Evolutionary conservation across 2,888 invertebrate species (phyloP), one percentile per base, ranked within the genome.

Genomic region (Branchellion lobata): DNA sequence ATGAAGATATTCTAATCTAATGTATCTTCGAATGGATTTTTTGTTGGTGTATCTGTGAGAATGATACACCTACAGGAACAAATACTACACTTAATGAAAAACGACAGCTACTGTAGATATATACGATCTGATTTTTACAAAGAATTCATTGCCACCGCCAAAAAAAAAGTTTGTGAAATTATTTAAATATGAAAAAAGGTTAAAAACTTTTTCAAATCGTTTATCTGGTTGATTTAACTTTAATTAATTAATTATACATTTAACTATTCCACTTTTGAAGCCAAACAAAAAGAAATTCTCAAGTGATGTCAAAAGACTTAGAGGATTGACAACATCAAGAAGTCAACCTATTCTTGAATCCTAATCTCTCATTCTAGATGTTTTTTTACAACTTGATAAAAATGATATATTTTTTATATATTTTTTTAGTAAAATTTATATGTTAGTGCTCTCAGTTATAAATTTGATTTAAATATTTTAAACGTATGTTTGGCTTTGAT

Each of bases 1-100:
- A n/a, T n/a, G n/a, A n/a, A n/a, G n/a, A n/a, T n/a, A n/a, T n/a
- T n/a, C n/a, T n/a, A n/a, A n/a, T n/a, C n/a, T n/a, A n/a, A n/a
- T n/a, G n/a, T n/a, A n/a, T n/a, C n/a, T n/a, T n/a, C n/a, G n/a
- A n/a, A n/a, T n/a, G n/a, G n/a, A n/a, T n/a, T n/a, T n/a, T n/a
- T n/a, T n/a, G n/a, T n/a, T n/a, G n/a, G n/a, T n/a, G n/a, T n/a
- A n/a, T n/a, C n/a, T n/a, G n/a, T n/a, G n/a, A n/a, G n/a, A n/a
- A n/a, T n/a, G n/a, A n/a, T n/a, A n/a, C n/a, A n/a, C 61, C 21
- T 5, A n/a, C 61, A 96, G 95, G 94, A 96, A 8, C 99, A 99
- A 89, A 97, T 99, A 57, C 99, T 97, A 88, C 96, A 97, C 86
- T 90, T 99, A 84, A 99, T 99, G 99, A 98, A 98, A 88, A 96